Conservation (phyloP, 2,113 vertebrate species). For the Embiotoca jacksoni region DNA sequence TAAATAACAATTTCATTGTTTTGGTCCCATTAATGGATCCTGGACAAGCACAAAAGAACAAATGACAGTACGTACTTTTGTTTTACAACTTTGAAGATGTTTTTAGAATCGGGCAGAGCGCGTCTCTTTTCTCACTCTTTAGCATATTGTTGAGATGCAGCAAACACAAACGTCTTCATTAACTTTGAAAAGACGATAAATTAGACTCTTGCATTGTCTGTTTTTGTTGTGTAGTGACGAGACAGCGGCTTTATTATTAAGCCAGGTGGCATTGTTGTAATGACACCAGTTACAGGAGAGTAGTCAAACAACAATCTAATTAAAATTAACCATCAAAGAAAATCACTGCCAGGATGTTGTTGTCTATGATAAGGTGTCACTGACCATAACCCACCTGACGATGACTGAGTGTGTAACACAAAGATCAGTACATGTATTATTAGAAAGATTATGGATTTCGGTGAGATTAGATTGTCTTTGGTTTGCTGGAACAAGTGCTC, state of each 20-base stretch:
- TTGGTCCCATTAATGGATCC: no score
- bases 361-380: slow-evolving; percentile 37
- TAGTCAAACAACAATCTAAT: slow-evolving; percentile 65
- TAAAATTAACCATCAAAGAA: slow-evolving; percentile 51
- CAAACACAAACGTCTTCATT: background rate
- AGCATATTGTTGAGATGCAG: background rate
- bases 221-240: background rate
- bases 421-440: slow-evolving; percentile 23
- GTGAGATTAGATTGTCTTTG: background rate
- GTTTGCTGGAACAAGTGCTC: slow-evolving; percentile 7
- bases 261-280: slow-evolving; percentile 51
- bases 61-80: no score
- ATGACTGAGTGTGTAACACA: slow-evolving; percentile 47
- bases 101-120: no score
- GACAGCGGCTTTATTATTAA: slow-evolving; percentile 15
- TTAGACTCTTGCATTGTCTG: background rate
- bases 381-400: slow-evolving; percentile 30
- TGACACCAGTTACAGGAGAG: slow-evolving; percentile 24
- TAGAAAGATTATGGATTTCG: background rate
- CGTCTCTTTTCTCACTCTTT: no score
- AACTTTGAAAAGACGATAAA: background rate
- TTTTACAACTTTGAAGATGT: no score
- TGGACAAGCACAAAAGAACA: no score
- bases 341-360: slow-evolving; percentile 39
- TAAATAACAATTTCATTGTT: no score